These are phyloP conservation scores for Pangasius macronema DNA, from an alignment of 2,797 vertebrate genomes.

Conservation along the genomic window DNA sequence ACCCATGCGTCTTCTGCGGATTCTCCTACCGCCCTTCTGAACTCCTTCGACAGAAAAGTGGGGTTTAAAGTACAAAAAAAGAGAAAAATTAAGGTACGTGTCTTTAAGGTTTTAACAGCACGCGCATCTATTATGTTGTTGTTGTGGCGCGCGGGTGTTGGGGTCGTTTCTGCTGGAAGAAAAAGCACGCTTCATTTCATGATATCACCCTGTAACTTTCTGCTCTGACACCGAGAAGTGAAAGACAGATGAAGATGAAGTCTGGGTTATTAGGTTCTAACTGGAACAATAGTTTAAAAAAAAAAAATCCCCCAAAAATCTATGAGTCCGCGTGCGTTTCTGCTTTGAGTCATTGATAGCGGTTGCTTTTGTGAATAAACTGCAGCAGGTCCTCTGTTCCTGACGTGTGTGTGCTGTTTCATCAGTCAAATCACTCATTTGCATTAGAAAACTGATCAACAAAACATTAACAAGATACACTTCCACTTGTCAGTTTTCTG, in stretches of 20 bases:
- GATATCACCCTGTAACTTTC: not conserved
- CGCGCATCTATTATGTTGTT: constrained; percentile 39
- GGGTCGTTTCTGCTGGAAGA: not conserved
- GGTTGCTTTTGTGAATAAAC: constrained; percentile 8
- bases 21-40: constrained; percentile 21
- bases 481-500: not conserved
- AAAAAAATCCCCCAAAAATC: not conserved
- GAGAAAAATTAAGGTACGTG: constrained; percentile 68
- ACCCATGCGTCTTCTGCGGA: constrained; percentile 49
- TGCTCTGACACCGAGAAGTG: not conserved
- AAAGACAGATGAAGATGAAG: too few species aligned
- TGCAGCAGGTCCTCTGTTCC: not conserved
- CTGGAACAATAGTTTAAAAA: not conserved
- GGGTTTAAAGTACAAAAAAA: constrained; percentile 56
- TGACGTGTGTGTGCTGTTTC: not conserved
- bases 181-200: not conserved
- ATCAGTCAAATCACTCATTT: not conserved
- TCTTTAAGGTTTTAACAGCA: constrained; percentile 24
- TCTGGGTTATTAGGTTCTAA: not conserved
- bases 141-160: constrained; percentile 26
- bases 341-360: not conserved
- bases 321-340: not conserved
- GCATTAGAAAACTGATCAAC: constrained; percentile 5
- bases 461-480: not conserved
- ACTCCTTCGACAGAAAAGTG: constrained; percentile 62